Evolutionary conservation across 1,140 invertebrate species (phyloP).

Genomic region (Sinella curviseta): DNA sequence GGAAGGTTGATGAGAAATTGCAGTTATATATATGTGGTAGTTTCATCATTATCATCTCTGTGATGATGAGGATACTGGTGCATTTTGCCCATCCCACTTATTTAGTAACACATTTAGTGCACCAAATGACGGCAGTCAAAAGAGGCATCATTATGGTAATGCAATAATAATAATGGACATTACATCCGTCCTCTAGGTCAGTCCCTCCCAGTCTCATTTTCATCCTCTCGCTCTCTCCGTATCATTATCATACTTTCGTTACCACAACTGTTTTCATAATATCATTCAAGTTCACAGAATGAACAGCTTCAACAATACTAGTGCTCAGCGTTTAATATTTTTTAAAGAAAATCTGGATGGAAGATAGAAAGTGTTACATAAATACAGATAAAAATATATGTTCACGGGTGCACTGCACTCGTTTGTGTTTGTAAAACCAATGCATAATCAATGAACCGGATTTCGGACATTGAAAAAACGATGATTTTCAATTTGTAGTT

Average conservation of each 20-base stretch:
- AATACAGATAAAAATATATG: no score
- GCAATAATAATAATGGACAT: slow-evolving; percentile 23
- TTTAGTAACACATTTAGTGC: neutral
- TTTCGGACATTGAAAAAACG: no score
- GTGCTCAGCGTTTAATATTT: no score
- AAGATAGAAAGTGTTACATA: no score
- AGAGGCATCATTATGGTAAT: slow-evolving; percentile 17
- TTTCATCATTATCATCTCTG: neutral
- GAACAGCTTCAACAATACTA: no score
- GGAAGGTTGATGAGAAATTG: neutral
- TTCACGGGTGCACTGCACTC: no score
- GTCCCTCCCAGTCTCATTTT: slow-evolving; percentile 16
- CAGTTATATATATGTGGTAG: neutral
- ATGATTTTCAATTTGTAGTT: no score
- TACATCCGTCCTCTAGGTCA: slow-evolving; percentile 13
- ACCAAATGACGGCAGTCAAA: slow-evolving; percentile 14
- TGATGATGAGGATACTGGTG: neutral
- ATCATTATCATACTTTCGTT: neutral
- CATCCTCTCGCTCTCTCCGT: no score
- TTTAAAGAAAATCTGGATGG: no score
- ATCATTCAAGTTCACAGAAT: no score
- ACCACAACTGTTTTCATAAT: neutral
- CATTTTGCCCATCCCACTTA: slow-evolving; percentile 1
- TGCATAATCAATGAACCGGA: no score
- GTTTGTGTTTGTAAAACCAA: no score